These are phyloP conservation scores for Calyptommatus sinebrachiatus DNA, from an alignment of 2,113 vertebrate species.

Conservation along the genomic window DNA sequence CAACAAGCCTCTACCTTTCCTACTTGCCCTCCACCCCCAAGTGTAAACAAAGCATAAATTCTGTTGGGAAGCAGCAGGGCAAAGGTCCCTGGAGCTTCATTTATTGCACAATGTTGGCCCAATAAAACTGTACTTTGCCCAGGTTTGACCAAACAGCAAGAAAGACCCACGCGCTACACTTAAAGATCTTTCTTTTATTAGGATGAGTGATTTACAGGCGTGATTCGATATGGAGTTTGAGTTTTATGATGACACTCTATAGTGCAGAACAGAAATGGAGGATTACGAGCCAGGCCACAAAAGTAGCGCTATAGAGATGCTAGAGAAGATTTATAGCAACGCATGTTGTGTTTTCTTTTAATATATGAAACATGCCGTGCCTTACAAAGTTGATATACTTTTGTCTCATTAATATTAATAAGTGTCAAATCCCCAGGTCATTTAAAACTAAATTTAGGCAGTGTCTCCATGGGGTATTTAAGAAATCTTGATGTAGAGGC, in stretches of 20 bases:
- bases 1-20: slow-evolving; percentile 42
- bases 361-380: neutral
- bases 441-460: no score
- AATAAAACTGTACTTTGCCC: slow-evolving; percentile 69
- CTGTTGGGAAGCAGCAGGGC: slow-evolving; percentile 62
- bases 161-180: slow-evolving; percentile 33
- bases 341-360: slow-evolving; percentile 24
- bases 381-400: slow-evolving; percentile 6
- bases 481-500: no score
- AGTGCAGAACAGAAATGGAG: slow-evolving; percentile 41
- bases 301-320: neutral
- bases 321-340: slow-evolving; percentile 8
- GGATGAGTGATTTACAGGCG: slow-evolving; percentile 51
- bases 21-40: slow-evolving; percentile 56
- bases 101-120: slow-evolving; percentile 61
- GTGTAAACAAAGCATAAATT: slow-evolving; percentile 60
- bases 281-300: slow-evolving; percentile 15
- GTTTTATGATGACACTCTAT: slow-evolving; percentile 21
- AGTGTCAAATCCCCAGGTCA: no score
- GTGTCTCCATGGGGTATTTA: no score
- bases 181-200: slow-evolving; percentile 41
- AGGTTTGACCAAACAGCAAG: slow-evolving; percentile 53
- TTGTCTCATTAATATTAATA: slow-evolving; percentile 31
- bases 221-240: slow-evolving; percentile 43
- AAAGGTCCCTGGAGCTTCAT: slow-evolving; percentile 62